Percentiles rank a stretch among this genome's conserved stretches.
Conservation (phyloP, 2,113 vertebrate species). For the Ammodramus savannarum region DNA sequence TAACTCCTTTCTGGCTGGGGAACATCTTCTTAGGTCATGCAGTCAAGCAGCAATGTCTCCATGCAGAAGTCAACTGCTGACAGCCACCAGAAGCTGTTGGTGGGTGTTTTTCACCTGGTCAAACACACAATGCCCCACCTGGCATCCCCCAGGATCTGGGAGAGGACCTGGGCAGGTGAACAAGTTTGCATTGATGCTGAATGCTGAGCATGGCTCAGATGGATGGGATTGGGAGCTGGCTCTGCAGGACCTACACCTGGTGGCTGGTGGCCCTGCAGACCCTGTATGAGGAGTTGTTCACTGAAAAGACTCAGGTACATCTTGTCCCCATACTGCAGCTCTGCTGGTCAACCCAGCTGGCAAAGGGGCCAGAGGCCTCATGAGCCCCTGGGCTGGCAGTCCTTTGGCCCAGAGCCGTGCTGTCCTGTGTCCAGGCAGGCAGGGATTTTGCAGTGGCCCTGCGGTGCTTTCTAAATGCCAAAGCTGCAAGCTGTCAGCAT, state of each 20-base stretch:
- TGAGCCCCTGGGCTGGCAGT: not conserved
- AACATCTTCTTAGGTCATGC: not conserved
- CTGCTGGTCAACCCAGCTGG: not conserved
- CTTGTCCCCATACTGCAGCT: not conserved
- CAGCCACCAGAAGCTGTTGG: not conserved
- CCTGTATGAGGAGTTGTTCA: not conserved
- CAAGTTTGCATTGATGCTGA: not conserved
- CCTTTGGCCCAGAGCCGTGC: not conserved
- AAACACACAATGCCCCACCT: accelerated
- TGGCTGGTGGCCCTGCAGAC: not conserved
- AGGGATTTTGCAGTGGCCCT: not conserved
- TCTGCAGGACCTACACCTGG: not conserved
- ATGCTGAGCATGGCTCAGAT: not conserved
- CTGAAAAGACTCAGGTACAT: not conserved
- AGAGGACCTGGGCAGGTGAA: not conserved
- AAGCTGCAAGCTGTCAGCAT: not conserved
- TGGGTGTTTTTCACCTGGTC: not conserved
- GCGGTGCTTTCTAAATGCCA: not conserved
- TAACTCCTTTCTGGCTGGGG: not conserved
- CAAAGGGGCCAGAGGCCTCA: accelerated
- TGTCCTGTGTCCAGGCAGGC: not conserved
- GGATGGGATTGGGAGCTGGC: not conserved
- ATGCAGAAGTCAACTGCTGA: not conserved
- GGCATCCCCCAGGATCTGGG: not conserved
- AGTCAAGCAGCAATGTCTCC: not conserved